Conservation (phyloP, 2,888 invertebrate species). For the Lottia gigantea region DNA sequence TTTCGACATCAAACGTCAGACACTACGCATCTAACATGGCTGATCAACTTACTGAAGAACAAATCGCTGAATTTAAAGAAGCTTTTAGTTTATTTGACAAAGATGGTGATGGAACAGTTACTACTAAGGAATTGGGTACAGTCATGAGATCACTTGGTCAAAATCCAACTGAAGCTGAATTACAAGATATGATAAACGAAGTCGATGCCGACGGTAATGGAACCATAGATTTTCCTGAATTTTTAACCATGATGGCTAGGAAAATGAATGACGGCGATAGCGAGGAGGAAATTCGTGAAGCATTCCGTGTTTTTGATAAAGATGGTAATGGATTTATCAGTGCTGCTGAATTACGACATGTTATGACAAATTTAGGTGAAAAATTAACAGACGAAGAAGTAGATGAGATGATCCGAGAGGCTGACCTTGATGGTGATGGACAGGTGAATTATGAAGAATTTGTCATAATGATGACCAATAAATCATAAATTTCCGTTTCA, state of each 20-base stretch:
- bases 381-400: slow-evolving; percentile 99
- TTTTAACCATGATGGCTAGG: slow-evolving; percentile 99
- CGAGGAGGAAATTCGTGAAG: slow-evolving; percentile 98
- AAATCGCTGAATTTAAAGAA: slow-evolving; percentile 90
- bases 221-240: slow-evolving; percentile 99
- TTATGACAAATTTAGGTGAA: slow-evolving; percentile 99
- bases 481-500: too few relatives aligned
- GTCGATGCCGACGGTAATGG: slow-evolving; percentile 97
- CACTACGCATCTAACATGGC: not conserved
- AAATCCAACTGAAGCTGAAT: slow-evolving; percentile 98
- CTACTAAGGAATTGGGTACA: slow-evolving; percentile 98
- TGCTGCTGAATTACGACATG: slow-evolving; percentile 97
- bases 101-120: slow-evolving; percentile 99
- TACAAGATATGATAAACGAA: slow-evolving; percentile 99
- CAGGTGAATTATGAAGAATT: slow-evolving; percentile 94
- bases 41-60: not conserved
- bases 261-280: slow-evolving; percentile 99
- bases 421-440: slow-evolving; percentile 98
- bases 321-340: slow-evolving; percentile 99
- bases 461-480: slow-evolving; percentile 20
- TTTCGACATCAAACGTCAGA: too few relatives aligned
- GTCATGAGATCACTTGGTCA: slow-evolving; percentile 98
- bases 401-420: slow-evolving; percentile 98
- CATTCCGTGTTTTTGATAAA: slow-evolving; percentile 97
- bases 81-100: slow-evolving; percentile 99